Evolutionary conservation across 2,888 invertebrate genomes (phyloP).

Genomic region (Callimorpha dominula): DNA sequence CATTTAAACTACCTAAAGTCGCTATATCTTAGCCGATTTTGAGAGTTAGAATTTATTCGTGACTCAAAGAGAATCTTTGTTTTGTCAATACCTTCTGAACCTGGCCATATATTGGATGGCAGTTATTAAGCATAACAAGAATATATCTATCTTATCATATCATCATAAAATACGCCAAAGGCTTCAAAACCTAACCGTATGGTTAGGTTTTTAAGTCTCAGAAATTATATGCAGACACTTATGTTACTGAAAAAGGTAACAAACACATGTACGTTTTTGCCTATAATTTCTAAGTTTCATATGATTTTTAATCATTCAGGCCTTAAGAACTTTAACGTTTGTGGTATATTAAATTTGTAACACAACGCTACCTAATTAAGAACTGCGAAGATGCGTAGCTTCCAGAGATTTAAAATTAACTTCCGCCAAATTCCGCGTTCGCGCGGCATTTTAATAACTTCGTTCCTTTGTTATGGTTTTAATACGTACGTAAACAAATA

Average conservation of each 20-base stretch:
- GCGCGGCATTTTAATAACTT: slow-evolving; percentile 38
- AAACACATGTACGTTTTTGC: not conserved
- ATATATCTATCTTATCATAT: too few species aligned
- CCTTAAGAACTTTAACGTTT: not conserved
- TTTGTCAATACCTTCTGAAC: too few species aligned
- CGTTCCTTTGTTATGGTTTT: slow-evolving; percentile 24
- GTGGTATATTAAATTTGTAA: slow-evolving; percentile 1
- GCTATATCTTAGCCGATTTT: too few species aligned
- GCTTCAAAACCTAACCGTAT: not conserved
- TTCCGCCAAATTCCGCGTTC: slow-evolving; percentile 19
- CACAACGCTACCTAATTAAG: not conserved
- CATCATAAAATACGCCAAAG: not conserved
- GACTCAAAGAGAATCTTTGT: too few species aligned
- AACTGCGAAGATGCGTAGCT: not conserved
- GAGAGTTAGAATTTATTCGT: too few species aligned
- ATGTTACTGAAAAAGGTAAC: not conserved
- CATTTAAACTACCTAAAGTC: too few species aligned
- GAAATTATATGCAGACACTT: not conserved
- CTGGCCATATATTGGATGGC: too few species aligned
- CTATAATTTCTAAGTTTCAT: not conserved
- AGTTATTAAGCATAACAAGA: too few species aligned
- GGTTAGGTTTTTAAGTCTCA: too few species aligned
- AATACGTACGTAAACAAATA: not conserved
- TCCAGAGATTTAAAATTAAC: slow-evolving; percentile 23
- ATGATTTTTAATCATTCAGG: not conserved